Evolutionary conservation across 2,888 invertebrate species (phyloP), one percentile per base, ranked within the genome.

Genomic region (Drosophila helvetica): DNA sequence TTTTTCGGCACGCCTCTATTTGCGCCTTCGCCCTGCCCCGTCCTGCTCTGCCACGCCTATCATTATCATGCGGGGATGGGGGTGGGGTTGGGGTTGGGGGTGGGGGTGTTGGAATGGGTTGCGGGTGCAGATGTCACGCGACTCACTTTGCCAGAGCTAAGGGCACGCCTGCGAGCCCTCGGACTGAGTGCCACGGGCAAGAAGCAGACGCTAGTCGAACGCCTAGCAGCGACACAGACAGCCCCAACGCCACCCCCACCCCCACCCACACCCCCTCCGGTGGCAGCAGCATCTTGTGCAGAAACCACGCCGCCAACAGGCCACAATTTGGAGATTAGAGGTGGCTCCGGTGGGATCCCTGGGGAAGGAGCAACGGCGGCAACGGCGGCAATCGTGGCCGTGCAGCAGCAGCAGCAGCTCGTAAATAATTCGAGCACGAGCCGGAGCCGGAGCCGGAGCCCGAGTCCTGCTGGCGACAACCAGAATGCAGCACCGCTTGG

Each of bases 171-270:
- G 55, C 85, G 86, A 62, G 77, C 63, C 15, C 85, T 72, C 57
- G 90, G 88, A 51, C 69, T 89, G 10, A 86, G 79, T 70, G 64
- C 75, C 7, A 80, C 68, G 57, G 90, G 90, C 52, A 77, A 61
- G 74, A 90, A 89, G 72, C 81, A 86, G 19, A 59, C 61, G 22
- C 78, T 90, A 77, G 78, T 90, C 77, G 79, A 89, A 66, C 86
- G 89, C 62, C 82, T 90, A 66, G 61, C 75, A 71, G 50, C 53
- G 15, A 18, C 52, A 4, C 33, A 45, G 22, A 22, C 19, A 22
- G 46, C 25, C 12, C 22, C 9, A 25, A 33, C 46, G 55, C 50
- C 38, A 58, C 64, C 27, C n/a, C 46, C 59, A 48, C 10, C 60
- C 57, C 15, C 43, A 45, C 55, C 54, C 43, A 48, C 30, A 63